Percentiles rank a stretch among this genome's conserved stretches.
Conservation (phyloP, 1,140 invertebrate species). For the Brachionus koreanus region DNA sequence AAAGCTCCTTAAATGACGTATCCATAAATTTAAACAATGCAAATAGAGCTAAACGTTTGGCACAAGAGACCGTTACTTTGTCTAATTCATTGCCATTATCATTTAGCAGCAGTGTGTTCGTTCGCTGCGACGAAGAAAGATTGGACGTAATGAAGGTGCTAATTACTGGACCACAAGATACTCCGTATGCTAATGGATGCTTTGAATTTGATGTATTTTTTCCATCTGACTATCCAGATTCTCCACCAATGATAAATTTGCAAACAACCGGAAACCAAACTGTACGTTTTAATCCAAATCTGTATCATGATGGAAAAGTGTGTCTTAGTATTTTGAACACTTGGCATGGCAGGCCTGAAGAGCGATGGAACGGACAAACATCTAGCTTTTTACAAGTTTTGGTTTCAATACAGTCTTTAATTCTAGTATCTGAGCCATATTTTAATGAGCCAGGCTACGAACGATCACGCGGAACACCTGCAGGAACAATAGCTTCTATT, state of each 20-base stretch:
- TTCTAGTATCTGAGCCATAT: conserved; percentile 90
- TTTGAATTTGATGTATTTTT: conserved; percentile 63
- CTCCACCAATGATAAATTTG: conserved; percentile 73
- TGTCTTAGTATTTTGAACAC: conserved; percentile 92
- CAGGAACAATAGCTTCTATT: conserved; percentile 74
- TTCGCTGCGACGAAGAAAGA: conserved; percentile 85
- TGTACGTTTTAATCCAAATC: conserved; percentile 91
- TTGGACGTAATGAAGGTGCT: conserved; percentile 92
- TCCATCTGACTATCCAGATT: conserved; percentile 60
- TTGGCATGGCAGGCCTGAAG: conserved; percentile 95
- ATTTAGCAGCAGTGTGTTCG: conserved; percentile 89
- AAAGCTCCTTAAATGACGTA: conserved; percentile 60
- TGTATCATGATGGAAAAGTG: conserved; percentile 94
- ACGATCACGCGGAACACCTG: conserved; percentile 78
- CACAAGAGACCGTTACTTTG: conserved; percentile 91
- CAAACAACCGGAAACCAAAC: conserved; percentile 88
- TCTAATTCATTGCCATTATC: conserved; percentile 86
- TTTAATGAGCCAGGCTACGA: conserved; percentile 98
- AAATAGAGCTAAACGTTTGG: conserved; percentile 80
- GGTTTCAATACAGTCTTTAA: conserved; percentile 91
- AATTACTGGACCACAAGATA: conserved; percentile 68
- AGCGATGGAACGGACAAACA: conserved; percentile 95
- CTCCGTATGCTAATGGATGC: conserved; percentile 61
- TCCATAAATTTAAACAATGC: conserved; percentile 76
- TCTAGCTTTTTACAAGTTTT: conserved; percentile 92